Evolutionary conservation across 2,797 vertebrate genomes (phyloP).

Genomic region (Hipposideros larvatus): DNA sequence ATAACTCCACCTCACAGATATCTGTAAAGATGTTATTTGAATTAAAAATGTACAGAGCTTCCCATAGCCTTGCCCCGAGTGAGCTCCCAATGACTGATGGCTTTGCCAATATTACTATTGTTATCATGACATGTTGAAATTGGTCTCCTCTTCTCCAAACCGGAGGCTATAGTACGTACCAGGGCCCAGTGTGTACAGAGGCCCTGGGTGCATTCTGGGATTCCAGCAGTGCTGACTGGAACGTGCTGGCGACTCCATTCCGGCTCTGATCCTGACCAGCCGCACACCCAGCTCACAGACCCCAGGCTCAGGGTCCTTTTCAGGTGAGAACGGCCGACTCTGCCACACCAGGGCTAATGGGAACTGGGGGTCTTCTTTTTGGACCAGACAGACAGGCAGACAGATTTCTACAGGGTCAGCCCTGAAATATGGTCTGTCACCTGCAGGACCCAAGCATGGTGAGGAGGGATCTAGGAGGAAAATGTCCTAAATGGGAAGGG

Average conservation of each 20-base stretch:
- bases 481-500: neutral
- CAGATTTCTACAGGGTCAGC: neutral
- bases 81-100: neutral
- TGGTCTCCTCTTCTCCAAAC: neutral
- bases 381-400: neutral
- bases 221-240: neutral
- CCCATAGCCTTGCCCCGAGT: neutral
- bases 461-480: neutral
- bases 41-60: neutral
- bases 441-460: neutral
- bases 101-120: neutral
- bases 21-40: constrained; percentile 9
- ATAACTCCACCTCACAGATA: neutral
- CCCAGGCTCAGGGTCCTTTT: neutral
- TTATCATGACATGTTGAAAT: neutral
- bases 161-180: neutral
- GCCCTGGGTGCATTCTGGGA: neutral
- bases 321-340: neutral
- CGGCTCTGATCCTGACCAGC: neutral
- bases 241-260: neutral
- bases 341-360: neutral
- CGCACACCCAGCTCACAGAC: no score
- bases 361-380: neutral
- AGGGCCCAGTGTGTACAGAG: no score
- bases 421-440: neutral